Evolutionary conservation across 1,140 invertebrate genomes (phyloP).

Genomic region (Hestina assimilis): DNA sequence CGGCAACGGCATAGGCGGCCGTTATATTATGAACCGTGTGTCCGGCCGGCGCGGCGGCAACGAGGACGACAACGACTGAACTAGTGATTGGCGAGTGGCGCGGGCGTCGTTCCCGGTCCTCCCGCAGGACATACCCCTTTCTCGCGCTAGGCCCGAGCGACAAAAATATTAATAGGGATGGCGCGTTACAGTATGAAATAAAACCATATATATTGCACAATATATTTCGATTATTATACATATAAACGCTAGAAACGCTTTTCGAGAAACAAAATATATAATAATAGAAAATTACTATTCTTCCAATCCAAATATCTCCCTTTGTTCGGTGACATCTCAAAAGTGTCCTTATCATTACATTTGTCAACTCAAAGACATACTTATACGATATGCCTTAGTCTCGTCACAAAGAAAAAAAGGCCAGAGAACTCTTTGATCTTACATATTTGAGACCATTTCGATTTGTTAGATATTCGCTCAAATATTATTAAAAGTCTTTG

Average conservation of each 20-base stretch:
- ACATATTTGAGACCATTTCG: neutral
- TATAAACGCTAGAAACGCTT: neutral
- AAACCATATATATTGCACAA: too few relatives aligned
- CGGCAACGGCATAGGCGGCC: too few relatives aligned
- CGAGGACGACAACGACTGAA: too few relatives aligned
- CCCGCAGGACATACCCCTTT: too few relatives aligned
- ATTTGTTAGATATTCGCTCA: neutral
- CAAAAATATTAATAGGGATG: too few relatives aligned
- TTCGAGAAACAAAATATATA: neutral
- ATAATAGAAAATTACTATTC: neutral
- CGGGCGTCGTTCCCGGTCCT: too few relatives aligned
- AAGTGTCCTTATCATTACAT: slow-evolving; percentile 13
- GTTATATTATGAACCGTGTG: too few relatives aligned
- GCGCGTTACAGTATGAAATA: too few relatives aligned
- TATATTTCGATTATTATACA: too few relatives aligned
- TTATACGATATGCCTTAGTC: slow-evolving; percentile 5
- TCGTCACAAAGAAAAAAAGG: slow-evolving; percentile 8
- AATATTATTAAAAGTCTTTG: neutral
- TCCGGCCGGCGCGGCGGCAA: too few relatives aligned
- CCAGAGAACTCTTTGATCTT: slow-evolving; percentile 7
- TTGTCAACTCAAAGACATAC: slow-evolving; percentile 7
- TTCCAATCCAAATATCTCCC: neutral
- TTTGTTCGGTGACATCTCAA: neutral
- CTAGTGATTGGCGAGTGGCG: too few relatives aligned
- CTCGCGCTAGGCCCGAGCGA: too few relatives aligned